phyloP scores from a whole-genome alignment of 1,140 invertebrate species.

The Monomorium pharaonis region DNA sequence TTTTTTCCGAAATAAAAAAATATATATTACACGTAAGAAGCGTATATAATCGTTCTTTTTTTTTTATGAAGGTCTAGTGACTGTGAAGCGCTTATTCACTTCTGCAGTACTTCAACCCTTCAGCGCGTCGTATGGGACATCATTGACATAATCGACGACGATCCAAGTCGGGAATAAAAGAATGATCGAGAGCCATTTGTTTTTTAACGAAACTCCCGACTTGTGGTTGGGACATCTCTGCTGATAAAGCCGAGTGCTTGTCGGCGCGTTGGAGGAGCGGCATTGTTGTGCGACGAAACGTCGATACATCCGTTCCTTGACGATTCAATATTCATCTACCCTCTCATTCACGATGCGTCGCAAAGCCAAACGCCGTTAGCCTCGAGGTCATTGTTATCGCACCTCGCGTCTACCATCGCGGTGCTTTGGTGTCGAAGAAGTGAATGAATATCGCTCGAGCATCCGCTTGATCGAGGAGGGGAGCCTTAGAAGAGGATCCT shows the following conservation, averaged over 20 bases:
- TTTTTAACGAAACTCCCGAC: conserved; percentile 1
- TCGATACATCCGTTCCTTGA: conserved; percentile 51
- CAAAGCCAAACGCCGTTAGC: conserved; percentile 36
- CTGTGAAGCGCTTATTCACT: background rate
- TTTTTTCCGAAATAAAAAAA: background rate
- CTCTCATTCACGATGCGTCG: background rate
- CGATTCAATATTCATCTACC: conserved; percentile 35
- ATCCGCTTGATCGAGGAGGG: conserved; percentile 22
- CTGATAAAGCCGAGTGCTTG: conserved; percentile 20
- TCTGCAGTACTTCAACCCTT: background rate
- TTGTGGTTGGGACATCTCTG: conserved; percentile 12
- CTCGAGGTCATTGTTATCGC: conserved; percentile 51
- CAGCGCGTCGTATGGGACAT: background rate
- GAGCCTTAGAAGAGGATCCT: conserved; percentile 62
- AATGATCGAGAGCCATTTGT: conserved; percentile 46
- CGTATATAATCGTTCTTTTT: background rate
- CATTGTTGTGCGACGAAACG: conserved; percentile 27
- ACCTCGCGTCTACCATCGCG: background rate
- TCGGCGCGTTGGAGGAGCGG: background rate
- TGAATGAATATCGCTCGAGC: conserved; percentile 52
- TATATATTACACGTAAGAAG: background rate
- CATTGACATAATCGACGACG: conserved; percentile 15
- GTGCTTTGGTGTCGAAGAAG: background rate
- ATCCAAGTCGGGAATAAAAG: background rate
- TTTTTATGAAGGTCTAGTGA: background rate